A percentile compares a stretch with the other conserved stretches of the same genome.
Conservation (phyloP, 2,888 invertebrate genomes). For the Eurytoma adleriae region DNA sequence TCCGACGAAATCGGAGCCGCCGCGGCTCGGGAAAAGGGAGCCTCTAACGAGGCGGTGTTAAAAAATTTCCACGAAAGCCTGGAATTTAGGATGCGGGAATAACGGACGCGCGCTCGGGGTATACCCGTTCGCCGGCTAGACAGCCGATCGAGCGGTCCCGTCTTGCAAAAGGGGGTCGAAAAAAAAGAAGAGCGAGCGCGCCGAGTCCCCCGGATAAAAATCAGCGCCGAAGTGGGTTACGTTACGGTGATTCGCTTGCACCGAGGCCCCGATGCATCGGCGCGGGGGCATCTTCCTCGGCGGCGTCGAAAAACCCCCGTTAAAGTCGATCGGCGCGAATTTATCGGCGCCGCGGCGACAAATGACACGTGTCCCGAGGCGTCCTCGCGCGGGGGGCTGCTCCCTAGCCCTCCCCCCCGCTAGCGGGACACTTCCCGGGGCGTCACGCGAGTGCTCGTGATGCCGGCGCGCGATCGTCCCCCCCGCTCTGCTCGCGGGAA, state of each 20-base stretch:
- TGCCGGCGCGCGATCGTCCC: neutral
- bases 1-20: neutral
- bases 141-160: conserved; percentile 17
- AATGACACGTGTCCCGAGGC: conserved; percentile 50
- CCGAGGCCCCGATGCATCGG: conserved; percentile 6
- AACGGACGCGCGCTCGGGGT: conserved; percentile 1
- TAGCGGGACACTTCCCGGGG: conserved; percentile 5
- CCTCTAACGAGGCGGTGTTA: too few species aligned
- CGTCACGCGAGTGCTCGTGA: conserved; percentile 33
- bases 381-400: conserved; percentile 3
- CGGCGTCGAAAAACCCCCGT: conserved; percentile 30
- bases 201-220: neutral
- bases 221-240: conserved; percentile 38
- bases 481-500: conserved; percentile 61
- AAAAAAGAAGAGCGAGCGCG: conserved; percentile 23
- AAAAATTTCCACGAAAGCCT: neutral
- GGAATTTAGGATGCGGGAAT: conserved; percentile 30
- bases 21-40: too few species aligned
- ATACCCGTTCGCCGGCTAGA: conserved; percentile 3
- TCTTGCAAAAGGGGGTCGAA: conserved; percentile 9
- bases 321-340: conserved; percentile 53
- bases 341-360: conserved; percentile 50
- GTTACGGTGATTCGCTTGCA: conserved; percentile 44
- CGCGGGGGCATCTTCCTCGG: neutral
- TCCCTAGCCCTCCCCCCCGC: neutral